Conservation (phyloP, 2,888 invertebrate genomes). For the Crocallis elinguaria region DNA sequence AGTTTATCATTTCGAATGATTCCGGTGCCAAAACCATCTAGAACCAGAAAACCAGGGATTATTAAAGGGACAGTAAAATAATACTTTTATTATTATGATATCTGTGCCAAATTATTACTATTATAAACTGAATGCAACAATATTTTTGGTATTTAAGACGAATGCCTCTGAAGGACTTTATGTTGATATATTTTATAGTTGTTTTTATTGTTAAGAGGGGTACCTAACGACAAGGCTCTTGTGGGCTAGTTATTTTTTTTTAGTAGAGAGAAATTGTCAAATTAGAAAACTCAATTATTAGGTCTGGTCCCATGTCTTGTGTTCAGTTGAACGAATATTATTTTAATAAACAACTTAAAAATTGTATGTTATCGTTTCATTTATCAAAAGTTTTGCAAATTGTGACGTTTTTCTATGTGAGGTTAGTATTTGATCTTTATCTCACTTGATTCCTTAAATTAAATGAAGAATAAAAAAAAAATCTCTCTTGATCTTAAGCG, state of each 20-base stretch:
- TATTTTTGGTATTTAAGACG: conserved; percentile 40
- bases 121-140: conserved; percentile 41
- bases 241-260: conserved; percentile 64
- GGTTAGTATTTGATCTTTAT: no score
- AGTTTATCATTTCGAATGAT: conserved; percentile 46
- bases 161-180: conserved; percentile 70
- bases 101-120: conserved; percentile 77
- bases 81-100: conserved; percentile 47
- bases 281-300: conserved; percentile 80
- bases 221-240: conserved; percentile 66
- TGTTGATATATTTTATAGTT: conserved; percentile 84
- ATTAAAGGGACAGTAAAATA: conserved; percentile 24
- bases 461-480: no score
- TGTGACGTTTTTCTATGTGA: no score
- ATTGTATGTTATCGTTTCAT: conserved; percentile 64
- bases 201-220: conserved; percentile 84
- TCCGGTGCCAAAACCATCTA: conserved; percentile 75
- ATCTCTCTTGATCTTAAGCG: no score
- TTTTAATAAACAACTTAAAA: conserved; percentile 84
- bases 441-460: no score
- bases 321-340: conserved; percentile 85
- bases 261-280: conserved; percentile 74
- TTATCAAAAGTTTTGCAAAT: no score
- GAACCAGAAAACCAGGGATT: conserved; percentile 57
- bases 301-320: conserved; percentile 81